Percentiles rank a stretch among this genome's conserved stretches.
Evolutionary conservation across 2,888 invertebrate species (phyloP).

Genomic region (Scaptomyza polygonia): DNA sequence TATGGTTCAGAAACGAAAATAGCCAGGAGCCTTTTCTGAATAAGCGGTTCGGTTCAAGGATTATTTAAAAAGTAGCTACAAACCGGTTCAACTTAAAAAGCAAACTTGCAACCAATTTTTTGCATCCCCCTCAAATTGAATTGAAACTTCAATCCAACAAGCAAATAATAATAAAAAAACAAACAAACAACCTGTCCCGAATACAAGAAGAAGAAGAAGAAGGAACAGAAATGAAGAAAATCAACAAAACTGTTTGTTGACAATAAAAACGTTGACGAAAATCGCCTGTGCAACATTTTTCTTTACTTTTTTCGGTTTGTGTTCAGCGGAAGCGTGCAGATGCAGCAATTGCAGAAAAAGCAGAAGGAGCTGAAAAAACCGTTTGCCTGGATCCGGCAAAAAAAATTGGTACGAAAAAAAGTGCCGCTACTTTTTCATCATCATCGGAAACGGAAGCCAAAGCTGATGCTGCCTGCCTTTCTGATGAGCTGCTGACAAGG

Average conservation of each 20-base stretch:
- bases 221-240: conserved; percentile 28
- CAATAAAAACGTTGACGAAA: conserved; percentile 47
- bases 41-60: neutral
- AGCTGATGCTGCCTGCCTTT: conserved; percentile 19
- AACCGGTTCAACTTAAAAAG: neutral
- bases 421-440: conserved; percentile 23
- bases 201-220: conserved; percentile 5
- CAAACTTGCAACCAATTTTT: neutral
- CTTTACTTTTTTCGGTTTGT: too few species aligned
- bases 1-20: too few species aligned
- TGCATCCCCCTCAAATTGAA: neutral
- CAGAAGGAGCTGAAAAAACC: conserved; percentile 19
- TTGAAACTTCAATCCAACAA: conserved; percentile 6
- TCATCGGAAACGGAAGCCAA: conserved; percentile 73
- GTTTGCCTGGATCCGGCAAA: conserved; percentile 9
- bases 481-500: conserved; percentile 39
- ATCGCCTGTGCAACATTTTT: conserved; percentile 54
- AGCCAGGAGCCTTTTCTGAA: too few species aligned
- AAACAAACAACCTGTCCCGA: conserved; percentile 33
- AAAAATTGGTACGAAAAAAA: conserved; percentile 11
- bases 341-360: conserved; percentile 23
- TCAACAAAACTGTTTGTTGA: conserved; percentile 58
- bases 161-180: conserved; percentile 20
- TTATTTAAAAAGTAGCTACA: neutral
- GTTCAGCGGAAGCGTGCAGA: conserved; percentile 54